Conservation (phyloP, 2,888 invertebrate genomes). For the Abscondita cerata region DNA sequence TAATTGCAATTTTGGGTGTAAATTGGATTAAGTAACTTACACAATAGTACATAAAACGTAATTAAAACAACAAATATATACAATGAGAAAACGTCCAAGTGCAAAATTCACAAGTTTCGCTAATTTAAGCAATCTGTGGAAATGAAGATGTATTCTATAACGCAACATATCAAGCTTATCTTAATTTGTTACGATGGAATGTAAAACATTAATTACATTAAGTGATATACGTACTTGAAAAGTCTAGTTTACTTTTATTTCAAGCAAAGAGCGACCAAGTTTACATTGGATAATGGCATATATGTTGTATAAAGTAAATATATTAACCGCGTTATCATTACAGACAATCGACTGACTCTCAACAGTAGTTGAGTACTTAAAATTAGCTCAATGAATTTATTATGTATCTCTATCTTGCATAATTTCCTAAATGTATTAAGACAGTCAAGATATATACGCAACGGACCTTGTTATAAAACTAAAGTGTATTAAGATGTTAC, state of each 20-base stretch:
- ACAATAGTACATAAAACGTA: no score
- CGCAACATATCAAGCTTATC: conserved; percentile 46
- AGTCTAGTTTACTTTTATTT: conserved; percentile 39
- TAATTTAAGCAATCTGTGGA: conserved; percentile 31
- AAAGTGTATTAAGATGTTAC: conserved; percentile 51
- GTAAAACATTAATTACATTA: conserved; percentile 48
- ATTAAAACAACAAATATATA: no score
- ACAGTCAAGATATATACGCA: conserved; percentile 2
- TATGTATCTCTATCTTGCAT: conserved; percentile 20
- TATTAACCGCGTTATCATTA: conserved; percentile 44
- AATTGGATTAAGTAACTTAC: no score
- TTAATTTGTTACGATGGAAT: conserved; percentile 50
- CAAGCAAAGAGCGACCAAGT: conserved; percentile 32
- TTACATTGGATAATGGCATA: conserved; percentile 37
- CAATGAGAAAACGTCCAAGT: no score
- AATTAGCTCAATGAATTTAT: conserved; percentile 13
- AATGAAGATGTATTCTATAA: conserved; percentile 39
- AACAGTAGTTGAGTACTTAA: conserved; percentile 15
- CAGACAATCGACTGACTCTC: conserved; percentile 49
- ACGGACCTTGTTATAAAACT: conserved; percentile 9
- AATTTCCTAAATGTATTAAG: conserved; percentile 6
- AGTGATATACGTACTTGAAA: conserved; percentile 41
- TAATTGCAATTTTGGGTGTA: no score
- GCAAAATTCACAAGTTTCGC: conserved; percentile 16
- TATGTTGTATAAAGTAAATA: conserved; percentile 38